phyloP scores from a whole-genome alignment of 2,888 invertebrate species.

The Drosophila antonietae region DNA sequence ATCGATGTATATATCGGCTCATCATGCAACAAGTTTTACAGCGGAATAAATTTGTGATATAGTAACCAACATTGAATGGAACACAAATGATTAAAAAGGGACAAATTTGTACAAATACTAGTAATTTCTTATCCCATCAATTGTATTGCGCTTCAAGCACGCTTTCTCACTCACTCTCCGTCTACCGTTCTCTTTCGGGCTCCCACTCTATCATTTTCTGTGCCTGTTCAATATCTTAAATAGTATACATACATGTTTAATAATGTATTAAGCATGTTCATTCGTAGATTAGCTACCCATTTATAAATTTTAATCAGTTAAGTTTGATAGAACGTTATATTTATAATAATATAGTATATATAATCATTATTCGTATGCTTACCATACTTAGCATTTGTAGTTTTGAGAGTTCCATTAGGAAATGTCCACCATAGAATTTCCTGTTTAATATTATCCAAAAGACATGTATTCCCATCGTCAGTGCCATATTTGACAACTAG shows the following conservation, averaged over 20 bases:
- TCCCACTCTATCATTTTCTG: background rate
- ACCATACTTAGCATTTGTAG: slow-evolving; percentile 37
- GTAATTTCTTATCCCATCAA: background rate
- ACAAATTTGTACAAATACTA: background rate
- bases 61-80: background rate
- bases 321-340: background rate
- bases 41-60: background rate
- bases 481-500: slow-evolving; percentile 58
- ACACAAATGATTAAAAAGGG: background rate
- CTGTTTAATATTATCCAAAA: slow-evolving; percentile 74
- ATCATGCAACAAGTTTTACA: background rate
- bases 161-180: background rate
- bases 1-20: background rate
- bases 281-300: slow-evolving; percentile 8
- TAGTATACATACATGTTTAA: background rate
- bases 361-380: slow-evolving; percentile 11
- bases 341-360: background rate
- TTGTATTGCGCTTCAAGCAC: background rate
- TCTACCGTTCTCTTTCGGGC: background rate
- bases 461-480: slow-evolving; percentile 64
- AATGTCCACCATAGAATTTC: slow-evolving; percentile 75
- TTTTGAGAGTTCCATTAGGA: slow-evolving; percentile 76
- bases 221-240: background rate
- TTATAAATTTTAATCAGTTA: slow-evolving; percentile 5
- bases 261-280: background rate